Evolutionary conservation across 2,888 invertebrate species (phyloP), one percentile per base, ranked within the genome.

Genomic region (Ichneumoninae sp.): DNA sequence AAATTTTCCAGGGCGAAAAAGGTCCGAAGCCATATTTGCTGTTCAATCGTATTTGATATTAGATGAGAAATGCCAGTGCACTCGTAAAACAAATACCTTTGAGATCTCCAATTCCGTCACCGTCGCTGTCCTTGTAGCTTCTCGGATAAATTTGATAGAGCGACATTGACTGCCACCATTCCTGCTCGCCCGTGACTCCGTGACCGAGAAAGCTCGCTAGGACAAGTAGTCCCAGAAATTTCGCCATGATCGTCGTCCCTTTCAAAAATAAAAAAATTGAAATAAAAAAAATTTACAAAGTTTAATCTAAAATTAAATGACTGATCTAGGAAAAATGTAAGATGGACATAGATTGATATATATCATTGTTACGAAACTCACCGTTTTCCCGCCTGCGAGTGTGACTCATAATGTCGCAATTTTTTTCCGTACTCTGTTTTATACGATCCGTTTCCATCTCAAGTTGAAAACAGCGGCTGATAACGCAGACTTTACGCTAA

Each of bases 101-200:
- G 13, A 98, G 94, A 93, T 98, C 98, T 0, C 98, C 98, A 26
- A 97, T 95, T n/a, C 98, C 98, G 93, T 98, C 97, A 0, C 96
- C 96, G 92, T 97, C 94, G 22, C 96, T 96, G 92, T 99, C 98
- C 92, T 96, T 96, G 93, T 97, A 98, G 0, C 98, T 97, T 80
- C 97, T 95, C 0, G 97, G 97, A 92, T 97, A 97, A 80, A 98
- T 96, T 94, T 98, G 97, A 94, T 99, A 98, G 76, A 98, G 95
- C 8, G 96, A 95, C 47, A 96, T 96, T 60, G 95, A 96, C 91
- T 98, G 95, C 97, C 97, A 98, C 98, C 98, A 98, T 88, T 97
- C 96, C 1, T 94, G 90, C 69, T 93, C 79, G 4, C 62, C 87
- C 60, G 26, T 30, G 54, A 86, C 77, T 82, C 66, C 78, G 57